These are phyloP conservation scores for Aurelia aurita DNA, from an alignment of 30 jellyfish, hydroid and myxozoan species.

Conservation along the genomic window DNA sequence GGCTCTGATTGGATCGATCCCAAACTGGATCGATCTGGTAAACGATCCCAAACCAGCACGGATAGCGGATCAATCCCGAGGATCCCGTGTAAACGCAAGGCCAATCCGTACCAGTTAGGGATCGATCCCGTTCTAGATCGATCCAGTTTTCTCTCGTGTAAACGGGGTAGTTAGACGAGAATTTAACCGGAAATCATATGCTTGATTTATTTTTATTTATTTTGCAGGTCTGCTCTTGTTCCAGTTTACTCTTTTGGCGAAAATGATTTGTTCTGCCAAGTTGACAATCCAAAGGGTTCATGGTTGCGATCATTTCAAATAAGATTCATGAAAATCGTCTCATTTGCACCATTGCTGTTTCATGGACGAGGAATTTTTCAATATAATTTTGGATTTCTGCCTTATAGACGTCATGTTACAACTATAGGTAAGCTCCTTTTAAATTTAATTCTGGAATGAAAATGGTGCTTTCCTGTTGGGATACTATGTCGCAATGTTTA, in stretches of 20 bases:
- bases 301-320: slow-evolving; percentile 67
- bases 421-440: slow-evolving; percentile 65
- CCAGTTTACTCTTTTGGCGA: slow-evolving; percentile 97
- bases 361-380: slow-evolving; percentile 97
- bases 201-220: not conserved
- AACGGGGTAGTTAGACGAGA: too few relatives aligned
- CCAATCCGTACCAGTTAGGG: too few relatives aligned
- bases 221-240: slow-evolving; percentile 81
- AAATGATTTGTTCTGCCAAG: slow-evolving; percentile 84
- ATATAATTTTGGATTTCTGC: slow-evolving; percentile 88
- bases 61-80: too few relatives aligned
- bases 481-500: too few relatives aligned
- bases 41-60: too few relatives aligned
- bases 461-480: not conserved
- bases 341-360: slow-evolving; percentile 91
- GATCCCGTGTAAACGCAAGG: too few relatives aligned
- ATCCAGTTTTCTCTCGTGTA: too few relatives aligned
- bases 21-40: too few relatives aligned
- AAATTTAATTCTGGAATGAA: not conserved
- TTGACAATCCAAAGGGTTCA: slow-evolving; percentile 81
- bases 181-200: too few relatives aligned
- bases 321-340: slow-evolving; percentile 46
- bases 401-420: slow-evolving; percentile 77
- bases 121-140: too few relatives aligned
- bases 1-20: too few relatives aligned